Conservation (phyloP, 2,888 invertebrate genomes). For the Eurois occulta region DNA sequence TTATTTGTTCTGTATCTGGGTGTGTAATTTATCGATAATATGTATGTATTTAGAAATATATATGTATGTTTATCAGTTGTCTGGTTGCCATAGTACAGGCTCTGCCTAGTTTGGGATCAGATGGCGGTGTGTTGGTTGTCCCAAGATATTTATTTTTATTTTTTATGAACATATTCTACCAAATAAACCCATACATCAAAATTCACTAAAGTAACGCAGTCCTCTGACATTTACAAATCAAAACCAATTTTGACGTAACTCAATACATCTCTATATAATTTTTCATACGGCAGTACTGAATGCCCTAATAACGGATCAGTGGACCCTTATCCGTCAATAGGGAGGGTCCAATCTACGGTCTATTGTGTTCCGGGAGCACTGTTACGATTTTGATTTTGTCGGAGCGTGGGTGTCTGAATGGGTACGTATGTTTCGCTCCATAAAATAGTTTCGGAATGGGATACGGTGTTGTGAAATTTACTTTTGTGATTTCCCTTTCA, state of each 20-base stretch:
- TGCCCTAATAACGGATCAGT: slow-evolving; percentile 58
- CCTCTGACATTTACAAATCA: slow-evolving; percentile 26
- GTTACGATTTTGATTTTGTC: slow-evolving; percentile 51
- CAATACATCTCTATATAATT: slow-evolving; percentile 37
- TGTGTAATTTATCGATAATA: too few relatives aligned
- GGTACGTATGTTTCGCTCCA: slow-evolving; percentile 3
- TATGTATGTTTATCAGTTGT: too few relatives aligned
- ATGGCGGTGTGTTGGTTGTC: too few relatives aligned
- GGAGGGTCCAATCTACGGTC: slow-evolving; percentile 60
- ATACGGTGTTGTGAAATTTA: slow-evolving; percentile 25
- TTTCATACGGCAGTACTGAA: slow-evolving; percentile 58
- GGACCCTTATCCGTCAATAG: slow-evolving; percentile 60
- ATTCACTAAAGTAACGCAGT: slow-evolving; percentile 7
- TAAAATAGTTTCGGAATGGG: slow-evolving; percentile 45
- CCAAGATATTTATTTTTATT: too few relatives aligned
- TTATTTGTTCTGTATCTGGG: too few relatives aligned
- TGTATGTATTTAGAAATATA: too few relatives aligned
- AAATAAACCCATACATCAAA: slow-evolving; percentile 23
- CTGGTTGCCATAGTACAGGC: too few relatives aligned
- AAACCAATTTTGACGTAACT: slow-evolving; percentile 22
- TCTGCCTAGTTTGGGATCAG: too few relatives aligned
- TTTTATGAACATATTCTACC: neutral
- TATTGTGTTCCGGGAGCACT: slow-evolving; percentile 53
- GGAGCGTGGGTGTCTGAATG: slow-evolving; percentile 8
- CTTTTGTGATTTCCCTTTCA: slow-evolving; percentile 12